These are phyloP conservation scores for Hylia prasina DNA, from an alignment of 2,113 vertebrate species.

Conservation along the genomic window DNA sequence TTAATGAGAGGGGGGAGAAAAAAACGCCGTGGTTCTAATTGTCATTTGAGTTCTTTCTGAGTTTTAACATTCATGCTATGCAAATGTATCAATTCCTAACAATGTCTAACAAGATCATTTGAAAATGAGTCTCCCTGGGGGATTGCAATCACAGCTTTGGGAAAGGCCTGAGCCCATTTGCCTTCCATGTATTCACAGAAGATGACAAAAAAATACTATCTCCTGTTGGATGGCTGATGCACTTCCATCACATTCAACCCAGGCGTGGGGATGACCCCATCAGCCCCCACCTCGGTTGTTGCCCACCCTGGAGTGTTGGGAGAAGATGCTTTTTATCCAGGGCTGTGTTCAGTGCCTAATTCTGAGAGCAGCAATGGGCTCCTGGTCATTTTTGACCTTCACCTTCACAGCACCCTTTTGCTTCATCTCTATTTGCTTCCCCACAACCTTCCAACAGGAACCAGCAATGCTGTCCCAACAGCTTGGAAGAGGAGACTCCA, in stretches of 20 bases:
- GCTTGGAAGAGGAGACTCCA: background rate
- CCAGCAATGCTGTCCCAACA: fast-evolving
- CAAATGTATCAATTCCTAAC: conserved; percentile 59
- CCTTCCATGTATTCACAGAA: background rate
- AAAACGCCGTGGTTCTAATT: background rate
- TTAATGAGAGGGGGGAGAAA: conserved; percentile 47
- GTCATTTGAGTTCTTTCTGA: conserved; percentile 48
- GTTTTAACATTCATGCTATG: conserved; percentile 69
- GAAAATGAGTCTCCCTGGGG: conserved; percentile 55
- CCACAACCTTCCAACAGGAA: fast-evolving
- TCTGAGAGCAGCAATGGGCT: background rate
- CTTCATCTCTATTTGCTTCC: background rate
- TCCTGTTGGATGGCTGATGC: fast-evolving
- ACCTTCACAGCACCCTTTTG: fast-evolving
- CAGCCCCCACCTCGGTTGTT: background rate
- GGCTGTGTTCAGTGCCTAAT: fast-evolving
- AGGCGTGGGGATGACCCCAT: background rate
- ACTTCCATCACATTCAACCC: fast-evolving
- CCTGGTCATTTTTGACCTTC: background rate
- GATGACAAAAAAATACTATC: background rate
- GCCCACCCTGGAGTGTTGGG: fast-evolving
- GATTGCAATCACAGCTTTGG: conserved; percentile 3
- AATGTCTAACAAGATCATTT: conserved; percentile 68
- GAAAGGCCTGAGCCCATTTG: background rate
- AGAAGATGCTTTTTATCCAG: fast-evolving